These are phyloP conservation scores for Pollenia labialis DNA, from an alignment of 2,888 invertebrate genomes.

Conservation along the genomic window DNA sequence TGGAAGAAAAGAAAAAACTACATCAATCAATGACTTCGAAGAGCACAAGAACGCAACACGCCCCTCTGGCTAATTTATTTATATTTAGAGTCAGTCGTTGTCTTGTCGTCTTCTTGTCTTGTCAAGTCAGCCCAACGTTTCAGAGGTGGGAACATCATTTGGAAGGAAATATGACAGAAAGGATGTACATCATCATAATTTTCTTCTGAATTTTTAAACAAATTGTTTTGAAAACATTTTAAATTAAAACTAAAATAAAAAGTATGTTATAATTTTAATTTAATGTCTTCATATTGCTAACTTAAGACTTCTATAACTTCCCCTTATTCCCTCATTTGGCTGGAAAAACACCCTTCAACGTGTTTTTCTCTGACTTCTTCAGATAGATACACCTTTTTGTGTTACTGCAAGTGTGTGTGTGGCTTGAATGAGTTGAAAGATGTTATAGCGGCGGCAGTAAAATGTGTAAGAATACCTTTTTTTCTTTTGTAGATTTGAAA, in stretches of 20 bases:
- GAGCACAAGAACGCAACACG: background rate
- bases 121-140: background rate
- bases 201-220: constrained; percentile 38
- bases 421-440: background rate
- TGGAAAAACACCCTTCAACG: background rate
- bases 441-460: background rate
- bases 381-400: constrained; percentile 8
- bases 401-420: background rate
- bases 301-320: background rate
- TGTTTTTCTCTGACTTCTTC: background rate
- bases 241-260: constrained; percentile 8
- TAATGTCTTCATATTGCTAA: constrained; percentile 68
- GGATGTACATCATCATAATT: constrained; percentile 40
- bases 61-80: constrained; percentile 55
- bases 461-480: background rate
- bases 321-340: background rate
- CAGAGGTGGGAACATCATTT: constrained; percentile 9
- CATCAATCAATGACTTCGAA: constrained; percentile 46
- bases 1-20: background rate
- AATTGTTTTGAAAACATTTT: constrained; percentile 51
- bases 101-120: constrained; percentile 7
- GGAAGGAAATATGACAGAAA: constrained; percentile 41
- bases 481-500: constrained; percentile 31
- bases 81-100: constrained; percentile 17
- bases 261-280: constrained; percentile 68